phyloP scores from a whole-genome alignment of 2,797 vertebrate genomes.

The Pipistrellus nathusii region DNA sequence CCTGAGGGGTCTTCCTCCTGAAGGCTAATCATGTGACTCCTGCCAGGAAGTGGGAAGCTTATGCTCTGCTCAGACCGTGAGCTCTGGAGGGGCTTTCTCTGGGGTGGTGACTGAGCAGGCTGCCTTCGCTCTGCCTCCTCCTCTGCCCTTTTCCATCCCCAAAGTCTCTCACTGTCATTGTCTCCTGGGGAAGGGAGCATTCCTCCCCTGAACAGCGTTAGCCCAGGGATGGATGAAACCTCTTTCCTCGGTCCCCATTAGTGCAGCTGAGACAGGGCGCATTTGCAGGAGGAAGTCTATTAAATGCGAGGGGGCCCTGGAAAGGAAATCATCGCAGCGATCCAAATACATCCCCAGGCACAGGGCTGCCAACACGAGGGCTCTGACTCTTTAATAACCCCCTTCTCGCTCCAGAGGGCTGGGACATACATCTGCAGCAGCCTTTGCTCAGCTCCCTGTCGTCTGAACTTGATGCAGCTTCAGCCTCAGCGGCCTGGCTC shows the following conservation, averaged over 20 bases:
- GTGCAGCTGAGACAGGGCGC: background rate
- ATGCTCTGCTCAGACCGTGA: background rate
- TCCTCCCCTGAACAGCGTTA: background rate
- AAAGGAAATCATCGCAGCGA: constrained; percentile 39
- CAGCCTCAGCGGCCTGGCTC: background rate
- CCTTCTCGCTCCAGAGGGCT: background rate
- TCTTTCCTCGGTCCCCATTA: background rate
- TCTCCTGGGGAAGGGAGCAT: background rate
- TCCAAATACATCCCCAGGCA: background rate
- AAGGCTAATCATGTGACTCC: background rate
- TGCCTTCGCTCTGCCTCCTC: background rate
- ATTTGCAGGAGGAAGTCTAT: constrained; percentile 34
- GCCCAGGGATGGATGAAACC: background rate
- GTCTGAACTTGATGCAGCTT: background rate
- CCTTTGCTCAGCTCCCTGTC: constrained; percentile 17
- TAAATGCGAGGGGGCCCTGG: background rate
- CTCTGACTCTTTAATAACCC: background rate
- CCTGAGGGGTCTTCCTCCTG: background rate
- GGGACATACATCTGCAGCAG: background rate
- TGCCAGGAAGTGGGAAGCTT: background rate
- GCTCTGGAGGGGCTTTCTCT: background rate
- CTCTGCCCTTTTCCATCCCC: background rate
- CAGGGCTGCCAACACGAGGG: background rate
- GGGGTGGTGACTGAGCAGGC: background rate
- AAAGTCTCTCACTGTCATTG: background rate